Evolutionary conservation across 2,888 invertebrate species (phyloP).

Genomic region (Anaspis maculata): DNA sequence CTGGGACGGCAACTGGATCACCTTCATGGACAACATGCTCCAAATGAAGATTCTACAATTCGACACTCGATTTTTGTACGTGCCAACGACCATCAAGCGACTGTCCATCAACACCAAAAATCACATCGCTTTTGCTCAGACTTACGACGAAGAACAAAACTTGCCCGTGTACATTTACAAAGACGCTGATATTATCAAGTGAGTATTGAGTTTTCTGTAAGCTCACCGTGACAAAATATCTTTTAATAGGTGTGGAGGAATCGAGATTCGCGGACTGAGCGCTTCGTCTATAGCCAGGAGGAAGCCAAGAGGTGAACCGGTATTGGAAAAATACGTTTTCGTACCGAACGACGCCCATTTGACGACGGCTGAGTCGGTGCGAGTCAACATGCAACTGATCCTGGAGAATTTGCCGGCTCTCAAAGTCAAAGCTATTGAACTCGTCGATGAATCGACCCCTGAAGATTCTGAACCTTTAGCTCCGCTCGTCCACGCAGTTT

Average conservation of each 20-base stretch:
- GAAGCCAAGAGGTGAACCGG: slow-evolving; percentile 61
- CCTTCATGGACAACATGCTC: slow-evolving; percentile 79
- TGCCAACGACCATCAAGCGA: slow-evolving; percentile 52
- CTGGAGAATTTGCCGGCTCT: slow-evolving; percentile 56
- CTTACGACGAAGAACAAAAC: not conserved
- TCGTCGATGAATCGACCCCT: slow-evolving; percentile 12
- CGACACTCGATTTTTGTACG: slow-evolving; percentile 47
- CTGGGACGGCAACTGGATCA: slow-evolving; percentile 60
- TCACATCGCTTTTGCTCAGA: slow-evolving; percentile 27
- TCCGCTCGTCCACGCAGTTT: slow-evolving; percentile 48
- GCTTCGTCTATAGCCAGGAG: slow-evolving; percentile 66
- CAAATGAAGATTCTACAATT: slow-evolving; percentile 61
- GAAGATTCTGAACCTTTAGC: slow-evolving; percentile 43
- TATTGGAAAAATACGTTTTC: slow-evolving; percentile 68
- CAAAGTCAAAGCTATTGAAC: slow-evolving; percentile 47
- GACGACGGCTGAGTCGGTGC: slow-evolving; percentile 38
- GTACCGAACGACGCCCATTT: slow-evolving; percentile 49
- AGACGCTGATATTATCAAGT: slow-evolving; percentile 4
- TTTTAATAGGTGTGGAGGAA: too few species aligned
- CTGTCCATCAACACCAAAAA: slow-evolving; percentile 42
- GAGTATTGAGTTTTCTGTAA: too few species aligned
- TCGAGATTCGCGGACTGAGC: slow-evolving; percentile 68
- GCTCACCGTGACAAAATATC: too few species aligned
- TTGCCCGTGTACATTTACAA: slow-evolving; percentile 7
- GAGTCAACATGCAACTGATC: slow-evolving; percentile 59